Percentiles rank a stretch among this genome's conserved stretches.
Conservation (phyloP, 2,888 invertebrate species). For the Pyrochroa serraticornis region DNA sequence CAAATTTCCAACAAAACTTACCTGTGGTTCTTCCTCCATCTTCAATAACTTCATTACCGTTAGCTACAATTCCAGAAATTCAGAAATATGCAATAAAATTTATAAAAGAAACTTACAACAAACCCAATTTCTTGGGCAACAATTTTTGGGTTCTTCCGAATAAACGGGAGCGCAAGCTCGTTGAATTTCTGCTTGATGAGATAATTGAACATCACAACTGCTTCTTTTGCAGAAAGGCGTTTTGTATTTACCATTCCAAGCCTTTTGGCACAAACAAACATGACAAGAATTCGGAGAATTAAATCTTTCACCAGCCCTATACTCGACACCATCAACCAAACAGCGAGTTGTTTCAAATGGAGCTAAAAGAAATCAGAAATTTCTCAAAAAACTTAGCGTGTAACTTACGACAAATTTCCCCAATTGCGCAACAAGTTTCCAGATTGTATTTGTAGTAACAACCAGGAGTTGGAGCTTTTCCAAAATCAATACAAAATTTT, state of each 20-base stretch:
- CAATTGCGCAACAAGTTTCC: too few relatives aligned
- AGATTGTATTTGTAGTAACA: too few relatives aligned
- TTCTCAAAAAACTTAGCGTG: not conserved
- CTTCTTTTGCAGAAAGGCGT: not conserved
- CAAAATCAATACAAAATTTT: too few relatives aligned
- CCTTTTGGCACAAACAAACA: not conserved
- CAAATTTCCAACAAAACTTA: too few relatives aligned
- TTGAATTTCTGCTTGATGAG: not conserved
- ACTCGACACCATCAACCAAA: not conserved
- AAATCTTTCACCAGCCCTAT: not conserved
- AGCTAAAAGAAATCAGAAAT: not conserved
- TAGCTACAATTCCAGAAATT: not conserved
- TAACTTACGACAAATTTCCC: too few relatives aligned
- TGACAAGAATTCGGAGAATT: not conserved
- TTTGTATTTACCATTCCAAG: not conserved
- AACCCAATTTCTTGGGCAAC: not conserved
- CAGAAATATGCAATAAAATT: not conserved
- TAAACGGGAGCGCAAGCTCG: not conserved
- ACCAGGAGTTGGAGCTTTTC: too few relatives aligned
- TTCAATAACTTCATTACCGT: slow-evolving; percentile 2
- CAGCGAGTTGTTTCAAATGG: not conserved
- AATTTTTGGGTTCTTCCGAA: not conserved
- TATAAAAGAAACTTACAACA: not conserved
- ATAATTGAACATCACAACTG: not conserved
- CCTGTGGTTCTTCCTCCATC: not conserved